phyloP scores from a whole-genome alignment of 2,888 invertebrate species.

The Pseudanteris insignis region DNA sequence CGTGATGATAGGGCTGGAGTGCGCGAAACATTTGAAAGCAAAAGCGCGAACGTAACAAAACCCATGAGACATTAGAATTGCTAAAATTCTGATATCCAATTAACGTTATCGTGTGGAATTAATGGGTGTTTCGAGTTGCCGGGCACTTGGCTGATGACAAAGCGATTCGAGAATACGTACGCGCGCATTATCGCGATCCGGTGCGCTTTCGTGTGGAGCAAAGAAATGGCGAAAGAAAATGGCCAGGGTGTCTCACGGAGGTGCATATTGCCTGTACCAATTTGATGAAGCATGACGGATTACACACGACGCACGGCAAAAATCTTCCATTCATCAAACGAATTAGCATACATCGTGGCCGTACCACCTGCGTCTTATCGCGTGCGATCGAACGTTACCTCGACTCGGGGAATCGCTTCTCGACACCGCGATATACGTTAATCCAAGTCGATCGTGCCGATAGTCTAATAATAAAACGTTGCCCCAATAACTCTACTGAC shows the following conservation, averaged over 20 bases:
- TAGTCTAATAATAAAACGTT: constrained; percentile 7
- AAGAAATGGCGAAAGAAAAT: constrained; percentile 13
- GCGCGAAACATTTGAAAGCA: too few species aligned
- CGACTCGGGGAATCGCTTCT: constrained; percentile 26
- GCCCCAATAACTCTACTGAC: too few species aligned
- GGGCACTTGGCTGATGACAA: constrained; percentile 20
- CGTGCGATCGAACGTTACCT: constrained; percentile 24
- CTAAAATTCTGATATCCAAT: constrained; percentile 6
- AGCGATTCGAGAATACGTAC: constrained; percentile 33
- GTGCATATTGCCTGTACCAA: constrained; percentile 34
- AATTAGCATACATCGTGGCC: constrained; percentile 52
- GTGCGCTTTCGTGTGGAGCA: constrained; percentile 19
- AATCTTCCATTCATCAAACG: constrained; percentile 54
- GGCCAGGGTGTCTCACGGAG: constrained; percentile 21
- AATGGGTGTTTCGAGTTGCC: constrained; percentile 13
- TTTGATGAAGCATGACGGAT: constrained; percentile 58
- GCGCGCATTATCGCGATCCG: constrained; percentile 33
- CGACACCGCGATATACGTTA: constrained; percentile 11
- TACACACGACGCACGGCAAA: constrained; percentile 51
- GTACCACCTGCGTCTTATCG: constrained; percentile 39
- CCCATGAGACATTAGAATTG: constrained; percentile 16
- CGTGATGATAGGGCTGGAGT: too few species aligned
- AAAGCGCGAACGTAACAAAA: too few species aligned
- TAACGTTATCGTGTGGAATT: constrained; percentile 13
- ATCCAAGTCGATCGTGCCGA: neutral